Evolutionary conservation across 2,888 invertebrate species (phyloP), one percentile per base, ranked within the genome.

Genomic region (Xestia rhomboidea): DNA sequence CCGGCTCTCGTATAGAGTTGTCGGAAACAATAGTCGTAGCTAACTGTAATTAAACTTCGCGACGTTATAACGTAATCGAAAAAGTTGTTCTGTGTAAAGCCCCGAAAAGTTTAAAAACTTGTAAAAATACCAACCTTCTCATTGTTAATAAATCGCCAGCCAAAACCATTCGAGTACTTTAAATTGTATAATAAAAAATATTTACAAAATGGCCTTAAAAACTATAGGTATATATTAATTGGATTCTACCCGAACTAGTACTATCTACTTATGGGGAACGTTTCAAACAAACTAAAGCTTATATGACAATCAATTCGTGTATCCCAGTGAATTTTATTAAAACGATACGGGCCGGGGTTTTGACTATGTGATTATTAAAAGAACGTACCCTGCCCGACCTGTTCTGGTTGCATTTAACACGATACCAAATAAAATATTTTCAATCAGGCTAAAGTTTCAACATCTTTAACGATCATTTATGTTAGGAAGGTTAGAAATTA

Each of bases 1-100:
- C 13, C 27, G 72, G 34, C 41, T 75, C 15, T 64, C 34, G 66
- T 73, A 69, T 63, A 46, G 6, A 62, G 13, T 30, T 15, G 51
- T 15, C 24, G 49, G n/a, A 38, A 10, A 46, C 49, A 44, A 24
- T 27, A 68, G 4, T 49, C 3, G n/a, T 57, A 67, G 13, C 57
- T 15, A 57, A 44, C 51, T 54, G 34, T 38, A 27, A 18, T n/a
- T 74, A n/a, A 15, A 30, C 15, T 24, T 54, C 6, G 1, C 51
- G 7, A 13, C 18, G 21, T 30, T 27, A 41, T 30, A 41, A 41
- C 8, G 13, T 18, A 27, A 75, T 6, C 13, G 8, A 57, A 60
- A 30, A 60, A 18, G 8, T 51, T 41, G 3, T 51, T 15, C 24
- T 49, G 15, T 77, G n/a, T 5, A 41, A 10, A 60, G 2, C 7